Conservation (phyloP, 1,140 invertebrate species). For the Calosoma granatense region DNA sequence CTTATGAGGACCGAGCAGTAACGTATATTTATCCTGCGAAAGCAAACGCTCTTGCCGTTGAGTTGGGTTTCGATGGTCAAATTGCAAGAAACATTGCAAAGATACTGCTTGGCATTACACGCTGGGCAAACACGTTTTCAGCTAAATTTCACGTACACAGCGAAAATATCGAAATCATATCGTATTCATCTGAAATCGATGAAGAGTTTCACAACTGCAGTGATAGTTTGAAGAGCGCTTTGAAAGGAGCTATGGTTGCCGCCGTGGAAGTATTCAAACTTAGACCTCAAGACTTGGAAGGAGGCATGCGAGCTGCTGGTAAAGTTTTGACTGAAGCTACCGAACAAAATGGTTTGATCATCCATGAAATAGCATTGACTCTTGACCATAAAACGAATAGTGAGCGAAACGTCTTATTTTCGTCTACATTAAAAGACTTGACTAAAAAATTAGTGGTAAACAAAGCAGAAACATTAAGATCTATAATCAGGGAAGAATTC, state of each 20-base stretch:
- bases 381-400: slow-evolving; percentile 18
- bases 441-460: slow-evolving; percentile 25
- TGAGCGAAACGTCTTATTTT: slow-evolving; percentile 26
- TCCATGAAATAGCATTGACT: slow-evolving; percentile 1
- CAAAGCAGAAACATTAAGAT: slow-evolving; percentile 24
- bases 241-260: slow-evolving; percentile 29
- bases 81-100: slow-evolving; percentile 28
- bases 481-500: slow-evolving; percentile 18
- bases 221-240: slow-evolving; percentile 26
- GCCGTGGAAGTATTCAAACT: slow-evolving; percentile 32
- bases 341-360: background rate
- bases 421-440: slow-evolving; percentile 25
- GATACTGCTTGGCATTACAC: slow-evolving; percentile 28
- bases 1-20: background rate
- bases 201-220: slow-evolving; percentile 23
- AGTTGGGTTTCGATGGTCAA: slow-evolving; percentile 10
- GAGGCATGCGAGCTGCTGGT: background rate
- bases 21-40: slow-evolving; percentile 4
- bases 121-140: slow-evolving; percentile 26
- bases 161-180: slow-evolving; percentile 20
- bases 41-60: background rate
- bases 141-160: slow-evolving; percentile 28
- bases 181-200: slow-evolving; percentile 19
- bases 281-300: slow-evolving; percentile 26
- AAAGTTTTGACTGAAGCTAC: background rate